Base-by-base conservation (phyloP, 2,888 invertebrate species). In the Lithophane semibrunnea region DNA sequence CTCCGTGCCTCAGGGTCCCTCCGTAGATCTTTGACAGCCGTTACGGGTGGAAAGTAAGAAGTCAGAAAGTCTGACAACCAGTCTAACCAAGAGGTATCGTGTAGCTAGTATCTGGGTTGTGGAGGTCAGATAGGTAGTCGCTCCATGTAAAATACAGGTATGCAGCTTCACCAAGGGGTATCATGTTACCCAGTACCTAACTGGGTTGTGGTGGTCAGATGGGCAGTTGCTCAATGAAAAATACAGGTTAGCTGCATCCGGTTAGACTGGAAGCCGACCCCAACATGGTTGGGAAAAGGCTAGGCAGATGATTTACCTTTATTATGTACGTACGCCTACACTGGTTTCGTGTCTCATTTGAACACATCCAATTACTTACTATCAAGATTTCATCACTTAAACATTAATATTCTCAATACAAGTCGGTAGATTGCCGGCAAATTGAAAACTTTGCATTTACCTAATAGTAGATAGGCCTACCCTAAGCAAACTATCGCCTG, bases 401-500 rank as follows among this genome's bases (percentile, higher is more conserved):
- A 68, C 54, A 37, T 44, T 58, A 24, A 65, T 61, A 82, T 76
- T 66, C 29, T 4, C 24, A 52, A 56, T 77, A 60, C 60, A 77
- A 63, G 67, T 44, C 21, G 16, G 56, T 49, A 77, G 42, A 49
- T 81, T 60, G 24, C 24, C 3, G 7, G 44, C 44, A 18, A 75
- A 68, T 58, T 54, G 68, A 54, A 68, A 47, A 37, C 82, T 75
- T 65, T 21, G 82, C 58, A 42, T 75, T 60, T n/a, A 37, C 37
- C 37, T 37, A 75, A 75, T 74, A 68, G 37, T 1, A 58, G 44
- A 64, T 54, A 60, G 37, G 44, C 52, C 24, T 42, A 7, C 24
- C 52, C 67, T 37, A n/a, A 68, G 82, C 63, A 68, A 58, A 64
- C 64, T 81, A 65, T 60, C 24, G 37, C 12, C 67, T 77, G 63